phyloP scores from a whole-genome alignment of 2,797 vertebrate species.

The Lagocephalus sceleratus region DNA sequence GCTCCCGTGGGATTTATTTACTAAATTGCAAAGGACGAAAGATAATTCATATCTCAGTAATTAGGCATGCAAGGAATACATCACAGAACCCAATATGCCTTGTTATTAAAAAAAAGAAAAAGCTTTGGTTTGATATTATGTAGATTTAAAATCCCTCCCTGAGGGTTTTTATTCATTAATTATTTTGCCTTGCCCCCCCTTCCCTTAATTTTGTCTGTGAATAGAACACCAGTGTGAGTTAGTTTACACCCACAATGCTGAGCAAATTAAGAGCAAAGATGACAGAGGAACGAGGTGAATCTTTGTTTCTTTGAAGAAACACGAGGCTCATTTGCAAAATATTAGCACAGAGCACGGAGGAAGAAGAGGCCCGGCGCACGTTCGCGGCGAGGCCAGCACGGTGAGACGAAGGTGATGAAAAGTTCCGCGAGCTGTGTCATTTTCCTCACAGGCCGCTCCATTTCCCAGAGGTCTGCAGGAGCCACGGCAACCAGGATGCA shows the following conservation, averaged over 20 bases:
- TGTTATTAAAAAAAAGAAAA: constrained; percentile 73
- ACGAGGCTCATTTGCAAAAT: constrained; percentile 59
- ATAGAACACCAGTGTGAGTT: constrained; percentile 53
- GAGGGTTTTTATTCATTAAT: constrained; percentile 67
- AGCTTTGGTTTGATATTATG: constrained; percentile 76
- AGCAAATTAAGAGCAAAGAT: constrained; percentile 69
- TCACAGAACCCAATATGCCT: constrained; percentile 74
- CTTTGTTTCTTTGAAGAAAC: constrained; percentile 57
- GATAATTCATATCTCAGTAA: constrained; percentile 77
- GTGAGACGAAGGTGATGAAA: constrained; percentile 28
- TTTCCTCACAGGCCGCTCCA: constrained; percentile 23
- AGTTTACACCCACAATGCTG: constrained; percentile 58
- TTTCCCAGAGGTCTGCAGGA: constrained; percentile 26
- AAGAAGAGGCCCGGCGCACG: constrained; percentile 13
- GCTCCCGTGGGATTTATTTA: constrained; percentile 74
- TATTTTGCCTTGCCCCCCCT: constrained; percentile 42
- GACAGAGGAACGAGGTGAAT: constrained; percentile 55
- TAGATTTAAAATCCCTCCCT: constrained; percentile 73
- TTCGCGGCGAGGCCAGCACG: constrained; percentile 37
- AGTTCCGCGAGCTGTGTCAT: constrained; percentile 13
- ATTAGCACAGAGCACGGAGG: constrained; percentile 46
- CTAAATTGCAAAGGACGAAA: constrained; percentile 76
- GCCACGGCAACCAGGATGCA: constrained; percentile 38
- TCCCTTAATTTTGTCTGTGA: constrained; percentile 58
- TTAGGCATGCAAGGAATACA: constrained; percentile 77